These are phyloP conservation scores for Cylloceria caligata DNA, from an alignment of 2,888 invertebrate genomes.

Conservation along the genomic window DNA sequence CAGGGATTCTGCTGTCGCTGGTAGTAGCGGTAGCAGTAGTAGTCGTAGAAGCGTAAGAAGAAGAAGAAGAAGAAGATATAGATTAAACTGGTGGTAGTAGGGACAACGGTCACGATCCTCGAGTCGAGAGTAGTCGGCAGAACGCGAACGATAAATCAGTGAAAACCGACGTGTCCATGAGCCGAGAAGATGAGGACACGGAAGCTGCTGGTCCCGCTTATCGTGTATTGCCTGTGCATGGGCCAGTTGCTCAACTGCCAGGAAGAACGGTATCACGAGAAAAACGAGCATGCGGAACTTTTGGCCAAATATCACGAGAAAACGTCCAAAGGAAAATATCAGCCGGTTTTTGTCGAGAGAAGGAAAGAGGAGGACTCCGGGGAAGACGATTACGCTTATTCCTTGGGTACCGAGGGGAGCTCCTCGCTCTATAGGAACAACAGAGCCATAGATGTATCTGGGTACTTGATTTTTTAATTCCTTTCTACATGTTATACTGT, in stretches of 20 bases:
- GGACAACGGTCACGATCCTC: constrained; percentile 18
- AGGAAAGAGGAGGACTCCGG: constrained; percentile 9
- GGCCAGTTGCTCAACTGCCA: constrained; percentile 67
- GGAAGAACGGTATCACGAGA: constrained; percentile 43
- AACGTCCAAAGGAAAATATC: constrained; percentile 69
- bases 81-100: constrained; percentile 43
- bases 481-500: not conserved
- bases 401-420: not conserved
- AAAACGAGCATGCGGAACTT: constrained; percentile 54
- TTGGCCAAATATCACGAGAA: constrained; percentile 66
- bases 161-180: constrained; percentile 75
- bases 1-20: not conserved
- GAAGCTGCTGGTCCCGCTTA: constrained; percentile 73
- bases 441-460: constrained; percentile 73
- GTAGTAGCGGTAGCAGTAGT: not conserved
- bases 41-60: constrained; percentile 3
- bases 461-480: constrained; percentile 68
- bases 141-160: constrained; percentile 68
- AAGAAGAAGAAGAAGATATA: constrained; percentile 19
- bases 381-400: not conserved
- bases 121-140: constrained; percentile 27
- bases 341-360: constrained; percentile 44
- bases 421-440: constrained; percentile 66
- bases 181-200: constrained; percentile 78
- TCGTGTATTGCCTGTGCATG: constrained; percentile 68